These are phyloP conservation scores for Emydoidea blandingii DNA, from an alignment of 2,797 vertebrate species.

Conservation along the genomic window DNA sequence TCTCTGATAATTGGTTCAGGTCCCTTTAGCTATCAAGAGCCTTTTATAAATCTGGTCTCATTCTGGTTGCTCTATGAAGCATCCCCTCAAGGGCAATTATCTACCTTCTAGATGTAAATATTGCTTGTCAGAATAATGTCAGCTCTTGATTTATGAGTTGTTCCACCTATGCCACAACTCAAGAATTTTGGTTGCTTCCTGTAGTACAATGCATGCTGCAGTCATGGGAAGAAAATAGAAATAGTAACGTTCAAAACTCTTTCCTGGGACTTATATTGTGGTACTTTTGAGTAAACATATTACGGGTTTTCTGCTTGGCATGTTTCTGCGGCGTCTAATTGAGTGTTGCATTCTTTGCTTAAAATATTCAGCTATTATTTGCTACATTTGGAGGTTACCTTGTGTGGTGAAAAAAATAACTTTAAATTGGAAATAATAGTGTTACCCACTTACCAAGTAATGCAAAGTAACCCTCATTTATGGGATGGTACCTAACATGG, in stretches of 20 bases:
- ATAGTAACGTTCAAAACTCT: not conserved
- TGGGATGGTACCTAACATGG: not conserved
- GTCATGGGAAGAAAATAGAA: not conserved
- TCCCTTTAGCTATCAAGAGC: not conserved
- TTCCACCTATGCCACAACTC: not conserved
- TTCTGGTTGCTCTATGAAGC: not conserved
- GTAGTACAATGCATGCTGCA: not conserved
- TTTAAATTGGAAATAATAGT: not conserved
- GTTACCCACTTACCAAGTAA: slow-evolving; percentile 14
- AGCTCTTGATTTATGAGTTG: not conserved
- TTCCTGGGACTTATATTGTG: not conserved
- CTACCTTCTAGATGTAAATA: slow-evolving; percentile 8
- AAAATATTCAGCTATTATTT: slow-evolving; percentile 16
- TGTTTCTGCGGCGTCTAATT: not conserved
- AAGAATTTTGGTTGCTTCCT: not conserved
- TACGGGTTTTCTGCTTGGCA: not conserved
- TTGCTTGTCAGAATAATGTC: not conserved
- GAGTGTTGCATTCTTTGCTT: not conserved
- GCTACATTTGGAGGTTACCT: not conserved
- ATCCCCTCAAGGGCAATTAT: not conserved
- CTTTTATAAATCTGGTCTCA: not conserved
- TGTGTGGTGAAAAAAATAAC: not conserved
- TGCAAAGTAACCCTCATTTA: not conserved
- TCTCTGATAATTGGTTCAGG: not conserved
- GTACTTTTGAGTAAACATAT: not conserved